Conservation (phyloP, 2,797 vertebrate species). For the Rhinoraja longicauda region DNA sequence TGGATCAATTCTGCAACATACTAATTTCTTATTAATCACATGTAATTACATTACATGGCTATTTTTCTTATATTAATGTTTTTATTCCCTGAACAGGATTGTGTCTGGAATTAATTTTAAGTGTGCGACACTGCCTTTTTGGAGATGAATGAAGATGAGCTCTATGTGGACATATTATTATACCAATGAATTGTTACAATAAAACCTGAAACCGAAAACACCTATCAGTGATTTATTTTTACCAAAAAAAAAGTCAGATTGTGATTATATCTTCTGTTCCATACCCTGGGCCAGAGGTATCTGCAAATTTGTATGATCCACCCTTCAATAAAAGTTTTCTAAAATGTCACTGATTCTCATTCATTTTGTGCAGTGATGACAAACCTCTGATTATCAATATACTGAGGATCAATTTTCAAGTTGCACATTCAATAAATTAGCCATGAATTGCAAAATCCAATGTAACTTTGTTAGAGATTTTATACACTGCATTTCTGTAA, state of each 20-base stretch:
- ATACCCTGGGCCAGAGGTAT: neutral
- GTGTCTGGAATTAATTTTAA: neutral
- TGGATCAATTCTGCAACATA: neutral
- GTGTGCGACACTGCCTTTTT: conserved; percentile 9
- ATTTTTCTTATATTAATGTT: neutral
- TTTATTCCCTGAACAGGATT: conserved; percentile 23
- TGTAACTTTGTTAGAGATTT: too few species aligned
- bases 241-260: neutral
- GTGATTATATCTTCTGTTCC: neutral
- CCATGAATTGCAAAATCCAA: neutral
- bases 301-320: conserved; percentile 13
- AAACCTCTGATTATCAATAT: neutral
- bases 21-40: neutral
- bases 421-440: neutral
- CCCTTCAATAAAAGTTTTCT: conserved; percentile 22
- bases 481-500: neutral
- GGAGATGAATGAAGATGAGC: conserved; percentile 33
- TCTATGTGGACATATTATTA: neutral
- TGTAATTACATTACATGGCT: neutral
- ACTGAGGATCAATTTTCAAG: neutral
- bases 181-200: neutral
- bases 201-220: neutral
- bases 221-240: neutral
- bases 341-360: neutral
- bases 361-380: neutral